phyloP scores from a whole-genome alignment of 2,888 invertebrate species.

The Epirrhoe alternata region DNA sequence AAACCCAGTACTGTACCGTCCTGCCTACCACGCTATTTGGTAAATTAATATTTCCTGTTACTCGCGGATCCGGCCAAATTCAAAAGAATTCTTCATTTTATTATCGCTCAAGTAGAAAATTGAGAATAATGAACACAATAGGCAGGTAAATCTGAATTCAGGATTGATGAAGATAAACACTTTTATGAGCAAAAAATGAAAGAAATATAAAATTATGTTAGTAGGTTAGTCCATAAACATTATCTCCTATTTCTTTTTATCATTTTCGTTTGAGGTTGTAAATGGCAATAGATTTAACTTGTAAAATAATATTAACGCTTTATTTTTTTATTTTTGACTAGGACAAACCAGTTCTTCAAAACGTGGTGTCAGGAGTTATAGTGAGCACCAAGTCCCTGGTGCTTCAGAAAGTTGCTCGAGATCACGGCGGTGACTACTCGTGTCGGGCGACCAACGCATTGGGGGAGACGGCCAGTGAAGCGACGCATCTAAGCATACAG shows the following conservation, averaged over 20 bases:
- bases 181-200: slow-evolving; percentile 19
- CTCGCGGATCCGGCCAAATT: slow-evolving; percentile 13
- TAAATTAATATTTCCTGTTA: slow-evolving; percentile 19
- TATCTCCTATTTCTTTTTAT: neutral
- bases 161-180: slow-evolving; percentile 41
- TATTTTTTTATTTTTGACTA: slow-evolving; percentile 61
- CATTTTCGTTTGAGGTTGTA: neutral
- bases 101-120: slow-evolving; percentile 31
- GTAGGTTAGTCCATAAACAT: slow-evolving; percentile 1
- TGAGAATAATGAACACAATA: slow-evolving; percentile 35
- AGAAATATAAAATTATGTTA: slow-evolving; percentile 17
- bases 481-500: slow-evolving; percentile 91
- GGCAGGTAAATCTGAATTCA: slow-evolving; percentile 32
- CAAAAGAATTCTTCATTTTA: slow-evolving; percentile 27
- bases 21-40: neutral
- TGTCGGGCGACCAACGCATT: slow-evolving; percentile 93
- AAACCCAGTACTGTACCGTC: neutral
- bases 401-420: slow-evolving; percentile 92
- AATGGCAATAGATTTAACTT: neutral
- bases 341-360: slow-evolving; percentile 91
- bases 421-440: slow-evolving; percentile 93
- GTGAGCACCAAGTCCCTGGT: slow-evolving; percentile 95
- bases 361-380: slow-evolving; percentile 93
- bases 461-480: slow-evolving; percentile 92
- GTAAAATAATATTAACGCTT: neutral